phyloP scores from a whole-genome alignment of 1,140 invertebrate genomes.

The Telenomus remus region DNA sequence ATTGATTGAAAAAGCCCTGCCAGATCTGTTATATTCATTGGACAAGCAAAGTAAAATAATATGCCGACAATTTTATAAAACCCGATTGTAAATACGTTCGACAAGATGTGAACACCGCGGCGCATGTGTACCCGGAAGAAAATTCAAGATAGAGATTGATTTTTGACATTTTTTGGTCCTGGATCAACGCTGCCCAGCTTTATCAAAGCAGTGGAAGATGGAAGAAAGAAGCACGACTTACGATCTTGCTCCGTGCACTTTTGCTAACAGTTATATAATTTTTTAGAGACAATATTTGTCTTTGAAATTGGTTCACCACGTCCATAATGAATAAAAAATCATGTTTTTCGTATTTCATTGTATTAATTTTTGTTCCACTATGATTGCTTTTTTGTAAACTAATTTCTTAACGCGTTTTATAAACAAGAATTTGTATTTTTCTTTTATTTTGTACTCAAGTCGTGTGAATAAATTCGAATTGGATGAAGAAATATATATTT shows the following conservation, averaged over 20 bases:
- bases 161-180: conserved; percentile 19
- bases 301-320: conserved; percentile 60
- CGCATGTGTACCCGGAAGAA: conserved; percentile 4
- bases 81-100: conserved; percentile 54
- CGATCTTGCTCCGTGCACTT: conserved; percentile 35
- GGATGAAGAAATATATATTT: not conserved
- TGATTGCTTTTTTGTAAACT: not conserved
- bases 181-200: conserved; percentile 21
- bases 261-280: conserved; percentile 57
- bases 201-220: conserved; percentile 64
- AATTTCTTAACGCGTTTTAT: not conserved
- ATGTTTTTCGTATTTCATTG: conserved; percentile 28
- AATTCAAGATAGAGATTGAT: conserved; percentile 21
- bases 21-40: conserved; percentile 47
- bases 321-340: conserved; percentile 63
- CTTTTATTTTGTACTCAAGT: not conserved
- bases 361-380: conserved; percentile 1
- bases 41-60: conserved; percentile 51
- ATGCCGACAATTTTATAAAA: conserved; percentile 29
- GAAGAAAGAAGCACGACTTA: conserved; percentile 64
- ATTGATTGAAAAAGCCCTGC: conserved; percentile 62
- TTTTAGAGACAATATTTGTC: conserved; percentile 56
- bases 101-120: conserved; percentile 15
- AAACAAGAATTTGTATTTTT: conserved; percentile 1
- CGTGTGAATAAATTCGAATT: conserved; percentile 10